Evolutionary conservation across 2,888 invertebrate genomes (phyloP).

Genomic region (Caenorhabditis sulstoni): DNA sequence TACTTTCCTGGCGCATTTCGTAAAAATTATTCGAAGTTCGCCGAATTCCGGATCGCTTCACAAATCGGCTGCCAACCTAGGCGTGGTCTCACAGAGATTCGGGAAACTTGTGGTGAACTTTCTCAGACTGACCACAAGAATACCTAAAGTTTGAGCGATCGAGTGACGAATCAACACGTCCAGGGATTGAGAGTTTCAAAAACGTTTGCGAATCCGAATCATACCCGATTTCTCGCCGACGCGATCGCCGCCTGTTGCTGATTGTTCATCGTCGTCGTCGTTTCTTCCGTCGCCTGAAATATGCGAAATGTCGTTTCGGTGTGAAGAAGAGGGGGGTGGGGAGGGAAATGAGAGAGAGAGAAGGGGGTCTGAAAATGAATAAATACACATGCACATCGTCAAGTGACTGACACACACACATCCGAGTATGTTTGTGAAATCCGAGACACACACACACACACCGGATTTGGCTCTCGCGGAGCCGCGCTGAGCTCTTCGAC

Average conservation of each 20-base stretch:
- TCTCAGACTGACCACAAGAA: too few species aligned
- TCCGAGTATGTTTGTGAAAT: slow-evolving; percentile 35
- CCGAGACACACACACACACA: slow-evolving; percentile 31
- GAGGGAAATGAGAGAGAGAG: neutral
- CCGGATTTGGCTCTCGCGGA: slow-evolving; percentile 25
- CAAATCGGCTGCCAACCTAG: too few species aligned
- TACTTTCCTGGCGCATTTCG: too few species aligned
- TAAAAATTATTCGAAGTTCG: too few species aligned
- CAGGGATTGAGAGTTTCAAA: too few species aligned
- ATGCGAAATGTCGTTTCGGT: neutral
- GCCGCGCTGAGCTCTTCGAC: neutral
- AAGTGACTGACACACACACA: slow-evolving; percentile 27
- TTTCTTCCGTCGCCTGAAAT: slow-evolving; percentile 1
- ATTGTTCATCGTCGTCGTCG: slow-evolving; percentile 50
- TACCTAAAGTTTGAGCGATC: too few species aligned
- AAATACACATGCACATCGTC: slow-evolving; percentile 25
- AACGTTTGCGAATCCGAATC: too few species aligned
- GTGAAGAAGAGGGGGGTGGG: neutral
- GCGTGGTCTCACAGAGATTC: too few species aligned
- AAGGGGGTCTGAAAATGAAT: slow-evolving; percentile 11
- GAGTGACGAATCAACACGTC: too few species aligned
- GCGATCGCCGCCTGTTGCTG: slow-evolving; percentile 57
- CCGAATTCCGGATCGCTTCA: too few species aligned
- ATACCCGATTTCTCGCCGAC: slow-evolving; percentile 46
- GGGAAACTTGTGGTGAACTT: too few species aligned